Percentiles rank a stretch among this genome's conserved stretches.
Evolutionary conservation across 2,797 vertebrate genomes (phyloP).

Genomic region (Neolamprologus multifasciatus): DNA sequence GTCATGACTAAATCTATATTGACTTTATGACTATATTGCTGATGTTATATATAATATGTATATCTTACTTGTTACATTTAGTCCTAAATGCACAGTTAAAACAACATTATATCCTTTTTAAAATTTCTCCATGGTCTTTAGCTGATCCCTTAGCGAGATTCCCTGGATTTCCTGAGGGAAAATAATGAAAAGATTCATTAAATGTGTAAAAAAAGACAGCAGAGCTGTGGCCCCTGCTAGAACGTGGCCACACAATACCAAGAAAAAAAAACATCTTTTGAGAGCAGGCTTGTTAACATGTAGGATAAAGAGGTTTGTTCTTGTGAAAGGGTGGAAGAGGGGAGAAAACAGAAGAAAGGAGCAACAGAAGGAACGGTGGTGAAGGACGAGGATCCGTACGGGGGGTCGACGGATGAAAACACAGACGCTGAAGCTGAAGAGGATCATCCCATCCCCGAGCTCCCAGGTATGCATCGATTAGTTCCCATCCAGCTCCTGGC

Average conservation of each 20-base stretch:
- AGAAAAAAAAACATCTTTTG: background rate
- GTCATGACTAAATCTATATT: background rate
- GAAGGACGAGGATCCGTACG: constrained; percentile 77
- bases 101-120: background rate
- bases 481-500: background rate
- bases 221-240: background rate
- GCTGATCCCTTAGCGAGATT: fast-evolving
- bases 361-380: background rate
- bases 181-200: background rate
- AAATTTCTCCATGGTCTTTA: background rate
- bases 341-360: constrained; percentile 56
- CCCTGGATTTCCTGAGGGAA: fast-evolving
- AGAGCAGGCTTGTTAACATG: background rate
- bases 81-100: background rate
- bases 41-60: background rate
- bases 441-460: constrained; percentile 80
- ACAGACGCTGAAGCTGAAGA: constrained; percentile 80
- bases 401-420: constrained; percentile 88
- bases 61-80: background rate
- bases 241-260: background rate
- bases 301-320: background rate
- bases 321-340: constrained; percentile 64
- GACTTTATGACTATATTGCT: background rate
- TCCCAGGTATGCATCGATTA: constrained; percentile 73
- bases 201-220: background rate